These are phyloP conservation scores for Automeris io DNA, from an alignment of 2,888 invertebrate species.

Conservation along the genomic window DNA sequence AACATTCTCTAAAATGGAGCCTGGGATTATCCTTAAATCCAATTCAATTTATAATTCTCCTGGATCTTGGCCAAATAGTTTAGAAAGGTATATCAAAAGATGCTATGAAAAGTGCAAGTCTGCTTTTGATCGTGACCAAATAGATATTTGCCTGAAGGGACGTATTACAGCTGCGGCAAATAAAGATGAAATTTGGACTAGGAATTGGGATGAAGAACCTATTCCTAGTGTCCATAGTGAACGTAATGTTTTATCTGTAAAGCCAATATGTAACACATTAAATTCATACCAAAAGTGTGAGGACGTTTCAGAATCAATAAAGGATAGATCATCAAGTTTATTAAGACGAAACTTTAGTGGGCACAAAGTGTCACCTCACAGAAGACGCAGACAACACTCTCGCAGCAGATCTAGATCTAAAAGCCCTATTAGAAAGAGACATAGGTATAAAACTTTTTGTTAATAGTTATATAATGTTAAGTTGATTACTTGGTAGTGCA, in stretches of 20 bases:
- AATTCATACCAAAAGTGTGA: conserved; percentile 77
- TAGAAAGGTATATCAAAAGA: conserved; percentile 92
- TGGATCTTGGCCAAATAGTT: conserved; percentile 86
- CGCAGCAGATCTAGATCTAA: conserved; percentile 60
- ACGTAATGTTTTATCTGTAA: conserved; percentile 80
- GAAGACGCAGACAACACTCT: conserved; percentile 49
- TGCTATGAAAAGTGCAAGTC: conserved; percentile 95
- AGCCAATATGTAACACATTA: conserved; percentile 76
- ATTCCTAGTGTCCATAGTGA: conserved; percentile 92
- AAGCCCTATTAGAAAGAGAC: conserved; percentile 70
- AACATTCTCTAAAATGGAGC: conserved; percentile 15
- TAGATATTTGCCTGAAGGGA: conserved; percentile 95
- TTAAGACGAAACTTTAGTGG: conserved; percentile 33
- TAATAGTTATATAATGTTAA: neutral
- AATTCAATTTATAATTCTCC: conserved; percentile 49
- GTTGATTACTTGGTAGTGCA: too few species aligned
- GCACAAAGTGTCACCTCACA: conserved; percentile 52
- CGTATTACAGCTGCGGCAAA: conserved; percentile 94
- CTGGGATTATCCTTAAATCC: conserved; percentile 49
- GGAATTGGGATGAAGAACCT: conserved; percentile 97
- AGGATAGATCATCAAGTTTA: conserved; percentile 35
- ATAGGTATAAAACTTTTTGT: conserved; percentile 41
- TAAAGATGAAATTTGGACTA: conserved; percentile 90
- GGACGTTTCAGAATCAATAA: conserved; percentile 36
- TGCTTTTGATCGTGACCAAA: conserved; percentile 93